A percentile compares a stretch with the other conserved stretches of the same genome.
These are phyloP conservation scores for Aspidiotus destructor DNA, from an alignment of 2,888 invertebrate genomes.

Conservation along the genomic window DNA sequence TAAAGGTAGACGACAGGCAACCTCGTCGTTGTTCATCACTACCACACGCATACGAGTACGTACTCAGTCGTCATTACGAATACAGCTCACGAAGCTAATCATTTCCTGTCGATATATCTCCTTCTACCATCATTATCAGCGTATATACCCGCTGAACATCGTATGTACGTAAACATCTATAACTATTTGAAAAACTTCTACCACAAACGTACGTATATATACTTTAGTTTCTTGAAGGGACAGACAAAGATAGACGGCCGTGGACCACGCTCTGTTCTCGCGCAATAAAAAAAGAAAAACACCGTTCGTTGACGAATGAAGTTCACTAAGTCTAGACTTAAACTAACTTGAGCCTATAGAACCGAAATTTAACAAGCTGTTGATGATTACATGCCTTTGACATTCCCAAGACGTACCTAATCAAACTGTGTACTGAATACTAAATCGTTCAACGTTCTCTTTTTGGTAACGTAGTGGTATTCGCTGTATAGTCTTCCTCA, in stretches of 20 bases:
- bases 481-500: conserved; percentile 7
- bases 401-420: conserved; percentile 32
- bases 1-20: too few relatives aligned
- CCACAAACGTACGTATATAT: conserved; percentile 2
- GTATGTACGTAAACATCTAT: background rate
- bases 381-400: conserved; percentile 32
- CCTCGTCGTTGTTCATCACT: too few relatives aligned
- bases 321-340: conserved; percentile 33
- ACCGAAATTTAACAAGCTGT: conserved; percentile 32
- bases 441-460: conserved; percentile 29
- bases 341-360: conserved; percentile 30
- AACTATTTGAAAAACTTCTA: conserved; percentile 8
- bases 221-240: conserved; percentile 10
- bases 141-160: conserved; percentile 3
- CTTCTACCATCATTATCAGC: conserved; percentile 4
- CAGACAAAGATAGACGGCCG: background rate
- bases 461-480: conserved; percentile 25
- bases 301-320: conserved; percentile 26
- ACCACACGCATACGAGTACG: too few relatives aligned
- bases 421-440: conserved; percentile 31
- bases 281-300: conserved; percentile 3
- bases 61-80: conserved; percentile 15
- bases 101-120: conserved; percentile 31
- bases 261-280: background rate
- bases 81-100: conserved; percentile 32